Evolutionary conservation across 2,113 vertebrate genomes (phyloP), one percentile per base, ranked within the genome.

Genomic region (Pterocles gutturalis): DNA sequence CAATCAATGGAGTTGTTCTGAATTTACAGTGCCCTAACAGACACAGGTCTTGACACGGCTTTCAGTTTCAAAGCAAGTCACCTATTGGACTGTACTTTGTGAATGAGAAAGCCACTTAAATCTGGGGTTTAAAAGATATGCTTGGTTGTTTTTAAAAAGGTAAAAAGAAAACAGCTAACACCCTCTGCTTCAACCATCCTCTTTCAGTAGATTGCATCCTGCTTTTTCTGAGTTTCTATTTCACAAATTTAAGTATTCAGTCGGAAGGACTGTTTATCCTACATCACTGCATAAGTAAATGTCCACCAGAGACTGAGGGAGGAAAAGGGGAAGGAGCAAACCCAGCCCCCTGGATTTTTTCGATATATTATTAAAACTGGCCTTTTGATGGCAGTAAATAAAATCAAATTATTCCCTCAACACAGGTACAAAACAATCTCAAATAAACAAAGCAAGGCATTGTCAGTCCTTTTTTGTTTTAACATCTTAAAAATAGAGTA

Each of bases 61-160:
- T 97, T 92, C 58, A 92, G 54, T 79, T 72, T 53, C 89, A 86
- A 89, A 93, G 60, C 15, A 80, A 65, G 65, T 89, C 95, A 87
- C 77, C 67, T 81, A 55, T 51, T 84, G 76, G 93, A 57, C 75
- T 69, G 55, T 17, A 62, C 93, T 94, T 65, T 83, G 49, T 87
- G 64, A 94, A 96, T 83, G 67, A 96, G 64, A 73, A 54, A 38
- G 38, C 11, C 78, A 83, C 77, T 94, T 70, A 62, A 55, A 84
- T 72, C 28, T 78, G 46, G 8, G n/a, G 80, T 94, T 96, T 96
- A 91, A 91, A 92, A 22, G 2, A 77, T 83, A 28, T 83, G 28
- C 34, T 58, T 58, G 24, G 53, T 49, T 31, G 10, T 9, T 69
- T 90, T 76, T 69, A 26, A 75, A 72, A 72, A 87, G 66, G 45